These are phyloP conservation scores for Nycticryphes semicollaris DNA, from an alignment of 2,113 vertebrate genomes.

Conservation along the genomic window DNA sequence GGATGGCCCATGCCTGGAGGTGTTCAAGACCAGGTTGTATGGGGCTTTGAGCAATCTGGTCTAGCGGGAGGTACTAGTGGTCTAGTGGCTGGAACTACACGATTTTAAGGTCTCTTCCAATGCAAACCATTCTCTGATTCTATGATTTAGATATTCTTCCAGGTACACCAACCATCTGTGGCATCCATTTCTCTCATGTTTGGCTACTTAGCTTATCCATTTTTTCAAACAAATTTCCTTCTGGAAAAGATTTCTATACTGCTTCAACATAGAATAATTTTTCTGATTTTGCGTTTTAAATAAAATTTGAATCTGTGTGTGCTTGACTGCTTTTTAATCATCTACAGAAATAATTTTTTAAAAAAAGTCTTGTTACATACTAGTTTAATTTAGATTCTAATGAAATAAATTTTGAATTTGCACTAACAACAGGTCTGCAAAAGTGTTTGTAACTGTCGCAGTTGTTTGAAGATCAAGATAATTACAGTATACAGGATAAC, in stretches of 20 bases:
- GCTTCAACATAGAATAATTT: slow-evolving; percentile 55
- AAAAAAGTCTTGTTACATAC: slow-evolving; percentile 61
- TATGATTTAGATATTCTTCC: not conserved
- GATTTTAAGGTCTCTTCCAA: not conserved
- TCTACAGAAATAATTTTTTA: slow-evolving; percentile 46
- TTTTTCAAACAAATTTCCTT: slow-evolving; percentile 63
- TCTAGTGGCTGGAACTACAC: accelerated
- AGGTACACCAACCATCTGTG: not conserved
- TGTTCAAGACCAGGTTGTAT: accelerated
- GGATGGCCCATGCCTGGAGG: accelerated
- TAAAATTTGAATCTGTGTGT: slow-evolving; percentile 66
- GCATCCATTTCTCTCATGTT: slow-evolving; percentile 8
- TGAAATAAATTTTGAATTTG: slow-evolving; percentile 74
- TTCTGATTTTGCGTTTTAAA: slow-evolving; percentile 62
- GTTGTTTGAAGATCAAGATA: slow-evolving; percentile 76
- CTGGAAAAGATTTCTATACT: slow-evolving; percentile 59
- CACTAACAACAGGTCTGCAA: slow-evolving; percentile 69
- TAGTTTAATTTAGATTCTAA: slow-evolving; percentile 74
- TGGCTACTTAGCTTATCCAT: slow-evolving; percentile 54
- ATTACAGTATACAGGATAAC: slow-evolving; percentile 72
- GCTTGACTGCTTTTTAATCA: slow-evolving; percentile 71
- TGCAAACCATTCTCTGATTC: not conserved
- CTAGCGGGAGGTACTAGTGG: accelerated
- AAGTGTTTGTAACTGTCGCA: slow-evolving; percentile 66
- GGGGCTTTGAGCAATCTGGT: not conserved